Percentiles rank a stretch among this genome's conserved stretches.
Conservation (phyloP, 2,113 vertebrate genomes). For the Melanostigma gelatinosum region DNA sequence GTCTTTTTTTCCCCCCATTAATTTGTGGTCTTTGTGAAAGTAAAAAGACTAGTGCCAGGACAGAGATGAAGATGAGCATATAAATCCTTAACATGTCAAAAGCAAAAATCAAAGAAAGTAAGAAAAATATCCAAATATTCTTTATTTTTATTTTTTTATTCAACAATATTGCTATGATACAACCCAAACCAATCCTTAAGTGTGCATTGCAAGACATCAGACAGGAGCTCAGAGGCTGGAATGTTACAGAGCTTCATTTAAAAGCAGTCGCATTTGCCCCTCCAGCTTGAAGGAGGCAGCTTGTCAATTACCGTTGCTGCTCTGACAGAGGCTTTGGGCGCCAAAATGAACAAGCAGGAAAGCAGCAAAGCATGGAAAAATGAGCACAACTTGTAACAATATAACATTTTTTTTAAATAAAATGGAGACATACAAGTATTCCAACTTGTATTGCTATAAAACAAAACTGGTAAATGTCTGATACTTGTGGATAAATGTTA, state of each 20-base stretch:
- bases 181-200: slow-evolving; percentile 56
- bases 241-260: slow-evolving; percentile 66
- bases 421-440: slow-evolving; percentile 22
- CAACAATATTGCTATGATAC: slow-evolving; percentile 66
- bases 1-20: slow-evolving; percentile 63
- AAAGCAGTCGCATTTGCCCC: slow-evolving; percentile 66
- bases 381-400: slow-evolving; percentile 44
- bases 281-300: slow-evolving; percentile 73
- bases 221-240: slow-evolving; percentile 68
- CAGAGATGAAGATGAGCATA: slow-evolving; percentile 55
- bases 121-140: slow-evolving; percentile 63
- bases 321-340: slow-evolving; percentile 72
- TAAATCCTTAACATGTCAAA: slow-evolving; percentile 58
- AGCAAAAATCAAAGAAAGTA: slow-evolving; percentile 61
- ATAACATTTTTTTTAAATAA: slow-evolving; percentile 33
- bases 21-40: slow-evolving; percentile 81
- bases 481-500: neutral
- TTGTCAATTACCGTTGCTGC: slow-evolving; percentile 75
- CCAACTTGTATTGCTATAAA: slow-evolving; percentile 3
- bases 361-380: slow-evolving; percentile 48
- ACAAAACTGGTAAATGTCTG: neutral
- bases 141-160: slow-evolving; percentile 65
- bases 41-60: slow-evolving; percentile 70
- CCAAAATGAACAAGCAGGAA: slow-evolving; percentile 52
- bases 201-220: slow-evolving; percentile 66